phyloP scores from a whole-genome alignment of 1,140 invertebrate species.

The Pteromalus puparum region DNA sequence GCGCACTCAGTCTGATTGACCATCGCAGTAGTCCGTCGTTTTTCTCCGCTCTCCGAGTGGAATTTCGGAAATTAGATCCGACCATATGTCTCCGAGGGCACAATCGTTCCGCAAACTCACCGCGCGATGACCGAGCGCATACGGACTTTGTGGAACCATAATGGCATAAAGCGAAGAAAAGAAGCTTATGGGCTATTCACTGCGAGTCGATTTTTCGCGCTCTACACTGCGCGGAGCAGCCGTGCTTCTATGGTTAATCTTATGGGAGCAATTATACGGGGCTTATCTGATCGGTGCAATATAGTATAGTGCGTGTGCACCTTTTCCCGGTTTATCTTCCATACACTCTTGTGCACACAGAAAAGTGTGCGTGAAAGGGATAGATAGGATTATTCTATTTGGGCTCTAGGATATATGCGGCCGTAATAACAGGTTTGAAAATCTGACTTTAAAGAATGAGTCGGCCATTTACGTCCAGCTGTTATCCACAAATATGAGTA shows the following conservation, averaged over 20 bases:
- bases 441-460: conserved; percentile 1
- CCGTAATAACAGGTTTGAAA: background rate
- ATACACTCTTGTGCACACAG: background rate
- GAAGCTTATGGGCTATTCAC: background rate
- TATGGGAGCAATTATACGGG: background rate
- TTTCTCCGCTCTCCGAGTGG: background rate
- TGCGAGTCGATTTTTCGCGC: no score
- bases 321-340: background rate
- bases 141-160: background rate
- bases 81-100: conserved; percentile 18
- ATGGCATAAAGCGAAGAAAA: background rate
- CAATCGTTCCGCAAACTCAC: conserved; percentile 37
- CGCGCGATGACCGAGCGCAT: background rate
- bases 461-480: background rate
- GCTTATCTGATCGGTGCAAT: background rate
- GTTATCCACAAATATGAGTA: background rate
- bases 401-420: no score
- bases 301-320: conserved; percentile 1
- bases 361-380: background rate
- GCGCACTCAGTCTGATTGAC: conserved; percentile 36
- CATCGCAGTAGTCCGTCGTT: background rate
- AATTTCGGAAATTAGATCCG: conserved; percentile 12
- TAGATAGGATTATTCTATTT: background rate
- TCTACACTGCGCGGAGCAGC: background rate
- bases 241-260: background rate